Conservation (phyloP, 2,113 vertebrate genomes). For the Otocyon megalotis region DNA sequence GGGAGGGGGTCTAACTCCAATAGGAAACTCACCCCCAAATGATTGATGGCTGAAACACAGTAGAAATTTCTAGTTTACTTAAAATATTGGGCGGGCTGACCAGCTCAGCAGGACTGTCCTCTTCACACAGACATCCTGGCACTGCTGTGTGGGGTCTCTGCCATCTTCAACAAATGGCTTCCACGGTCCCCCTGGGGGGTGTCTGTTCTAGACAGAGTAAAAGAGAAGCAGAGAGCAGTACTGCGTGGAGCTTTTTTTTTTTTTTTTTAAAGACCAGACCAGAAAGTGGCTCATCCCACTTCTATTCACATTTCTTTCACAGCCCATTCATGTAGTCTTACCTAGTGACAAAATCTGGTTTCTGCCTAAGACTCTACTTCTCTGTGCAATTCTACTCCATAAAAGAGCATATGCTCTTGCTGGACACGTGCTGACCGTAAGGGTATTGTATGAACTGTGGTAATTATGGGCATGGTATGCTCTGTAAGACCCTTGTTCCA, state of each 20-base stretch:
- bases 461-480: neutral
- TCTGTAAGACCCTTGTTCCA: neutral
- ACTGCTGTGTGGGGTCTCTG: accelerated
- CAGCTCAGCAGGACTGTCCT: neutral
- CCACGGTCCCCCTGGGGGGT: neutral
- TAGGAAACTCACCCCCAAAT: neutral
- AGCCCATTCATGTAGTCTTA: no score
- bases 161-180: neutral
- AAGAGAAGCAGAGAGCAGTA: accelerated
- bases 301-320: accelerated
- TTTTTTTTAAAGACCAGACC: neutral
- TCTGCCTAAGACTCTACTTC: neutral
- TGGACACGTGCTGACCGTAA: accelerated
- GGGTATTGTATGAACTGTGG: no score
- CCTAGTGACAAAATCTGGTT: neutral
- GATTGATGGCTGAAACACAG: neutral
- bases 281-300: accelerated
- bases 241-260: accelerated
- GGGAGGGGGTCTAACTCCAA: neutral
- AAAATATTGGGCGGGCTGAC: neutral
- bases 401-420: neutral
- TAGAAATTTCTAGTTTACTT: neutral
- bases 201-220: accelerated
- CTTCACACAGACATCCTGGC: neutral
- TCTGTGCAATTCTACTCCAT: accelerated